Conservation (phyloP, 2,888 invertebrate genomes). For the Pycnomerus fuliginosus region DNA sequence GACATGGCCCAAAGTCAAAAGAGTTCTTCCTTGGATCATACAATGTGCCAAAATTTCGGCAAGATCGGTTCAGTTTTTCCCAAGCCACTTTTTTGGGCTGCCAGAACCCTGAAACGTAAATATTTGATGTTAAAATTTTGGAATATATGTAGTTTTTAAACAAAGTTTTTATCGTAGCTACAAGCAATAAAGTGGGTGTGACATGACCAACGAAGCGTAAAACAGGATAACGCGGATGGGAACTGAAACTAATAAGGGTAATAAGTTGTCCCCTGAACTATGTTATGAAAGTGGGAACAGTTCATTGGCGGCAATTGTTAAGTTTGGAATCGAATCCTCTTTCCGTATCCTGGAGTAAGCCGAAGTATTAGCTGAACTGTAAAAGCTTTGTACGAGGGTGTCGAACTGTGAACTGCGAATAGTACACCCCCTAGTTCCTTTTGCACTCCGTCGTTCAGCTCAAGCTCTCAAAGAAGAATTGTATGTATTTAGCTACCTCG, state of each 20-base stretch:
- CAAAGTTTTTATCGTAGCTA: too few species aligned
- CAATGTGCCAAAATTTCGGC: too few species aligned
- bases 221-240: too few species aligned
- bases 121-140: too few species aligned
- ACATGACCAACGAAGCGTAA: too few species aligned
- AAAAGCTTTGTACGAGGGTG: conserved; percentile 44
- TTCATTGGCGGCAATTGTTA: conserved; percentile 19
- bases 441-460: conserved; percentile 11
- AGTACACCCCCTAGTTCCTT: conserved; percentile 21
- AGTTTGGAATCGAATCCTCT: conserved; percentile 28
- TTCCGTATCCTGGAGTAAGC: conserved; percentile 27
- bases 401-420: conserved; percentile 40
- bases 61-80: too few species aligned
- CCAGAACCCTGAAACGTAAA: too few species aligned
- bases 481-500: conserved; percentile 13
- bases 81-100: too few species aligned
- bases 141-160: too few species aligned
- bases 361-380: conserved; percentile 38
- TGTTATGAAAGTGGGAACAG: conserved; percentile 11
- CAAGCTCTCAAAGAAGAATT: conserved; percentile 10
- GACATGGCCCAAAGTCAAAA: too few species aligned
- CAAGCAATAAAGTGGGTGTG: too few species aligned
- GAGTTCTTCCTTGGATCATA: too few species aligned
- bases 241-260: conserved; percentile 8
- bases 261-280: conserved; percentile 14